Base-by-base conservation (phyloP, 2,113 vertebrate genomes). In the Psammodynastes pulverulentus region DNA sequence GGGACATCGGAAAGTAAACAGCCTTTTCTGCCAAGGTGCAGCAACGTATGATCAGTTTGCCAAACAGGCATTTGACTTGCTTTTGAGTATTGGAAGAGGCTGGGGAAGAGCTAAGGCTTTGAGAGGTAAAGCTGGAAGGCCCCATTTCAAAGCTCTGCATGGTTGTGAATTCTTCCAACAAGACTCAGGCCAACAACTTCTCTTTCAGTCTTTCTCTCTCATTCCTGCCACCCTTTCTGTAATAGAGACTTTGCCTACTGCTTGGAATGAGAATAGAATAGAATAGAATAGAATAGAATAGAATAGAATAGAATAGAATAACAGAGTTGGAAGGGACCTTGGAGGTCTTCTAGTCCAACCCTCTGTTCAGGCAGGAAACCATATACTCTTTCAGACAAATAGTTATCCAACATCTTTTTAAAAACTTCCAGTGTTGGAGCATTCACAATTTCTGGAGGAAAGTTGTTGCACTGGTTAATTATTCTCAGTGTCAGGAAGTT, bases 1-100 rank as follows among this genome's bases (percentile, higher is more conserved):
- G 52, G 84, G 84, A 46, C 90, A 49, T 91, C 54, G 53, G 88
- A 89, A 86, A 86, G 52, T 89, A 92, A 92, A 89, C 9, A 89
- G 88, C 88, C 24, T 86, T 87, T 92, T 90, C 91, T 87, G 49
- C 84, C 88, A 67, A 67, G 24, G 9, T n/a, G 46, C 19, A 86
- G 52, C 9, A 1, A 39, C 9, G 2, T 92, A n/a, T 29, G 49
- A 62, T 62, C 34, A 26, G 39, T n/a, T 52, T 90, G 88, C 84
- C 84, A 90, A 54, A 67, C 4, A 52, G 56, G 52, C 5, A 34
- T 51, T 62, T 72, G 29, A 84, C 34, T n/a, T 10, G 23, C 84
- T 39, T 86, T 49, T 43, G 34, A 21, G 34, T n/a, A 39, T 54
- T 56, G 24, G 21, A 46, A 34, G 39, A 49, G 90, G 29, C 9